phyloP scores from a whole-genome alignment of 2,797 vertebrate genomes.

The Rhynchonycteris naso region DNA sequence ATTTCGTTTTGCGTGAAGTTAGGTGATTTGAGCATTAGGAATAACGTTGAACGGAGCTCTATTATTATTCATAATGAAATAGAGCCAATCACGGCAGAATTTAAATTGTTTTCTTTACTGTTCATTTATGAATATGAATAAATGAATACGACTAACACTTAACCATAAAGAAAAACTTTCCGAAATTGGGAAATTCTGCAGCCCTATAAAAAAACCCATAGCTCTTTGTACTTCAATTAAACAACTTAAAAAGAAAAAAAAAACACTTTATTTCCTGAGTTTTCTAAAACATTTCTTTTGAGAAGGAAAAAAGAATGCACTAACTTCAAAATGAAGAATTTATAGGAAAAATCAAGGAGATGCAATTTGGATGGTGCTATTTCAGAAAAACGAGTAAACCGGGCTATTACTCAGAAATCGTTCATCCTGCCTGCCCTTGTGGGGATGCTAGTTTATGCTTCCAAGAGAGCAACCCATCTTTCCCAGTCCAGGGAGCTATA shows the following conservation, averaged over 20 bases:
- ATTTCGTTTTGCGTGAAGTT: background rate
- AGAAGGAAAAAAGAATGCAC: constrained; percentile 41
- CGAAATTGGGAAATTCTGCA: background rate
- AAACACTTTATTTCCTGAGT: background rate
- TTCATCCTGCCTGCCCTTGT: background rate
- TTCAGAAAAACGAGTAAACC: constrained; percentile 56
- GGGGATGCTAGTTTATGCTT: background rate
- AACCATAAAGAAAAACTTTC: background rate
- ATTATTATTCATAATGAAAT: background rate
- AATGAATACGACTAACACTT: background rate
- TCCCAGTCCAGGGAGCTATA: constrained; percentile 43
- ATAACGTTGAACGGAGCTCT: background rate
- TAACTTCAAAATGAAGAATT: constrained; percentile 50
- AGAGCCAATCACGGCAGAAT: background rate
- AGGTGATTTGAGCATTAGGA: background rate
- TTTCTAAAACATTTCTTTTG: constrained; percentile 48
- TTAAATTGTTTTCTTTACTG: background rate
- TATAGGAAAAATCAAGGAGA: constrained; percentile 37
- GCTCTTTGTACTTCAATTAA: background rate
- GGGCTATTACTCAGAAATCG: constrained; percentile 33
- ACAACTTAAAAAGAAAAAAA: background rate
- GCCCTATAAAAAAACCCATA: background rate
- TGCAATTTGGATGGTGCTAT: background rate
- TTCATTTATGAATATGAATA: background rate
- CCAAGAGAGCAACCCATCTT: constrained; percentile 42